A percentile compares a stretch with the other conserved stretches of the same genome.
Conservation (phyloP, 1,140 invertebrate genomes). For the Drosophila murphyi region DNA sequence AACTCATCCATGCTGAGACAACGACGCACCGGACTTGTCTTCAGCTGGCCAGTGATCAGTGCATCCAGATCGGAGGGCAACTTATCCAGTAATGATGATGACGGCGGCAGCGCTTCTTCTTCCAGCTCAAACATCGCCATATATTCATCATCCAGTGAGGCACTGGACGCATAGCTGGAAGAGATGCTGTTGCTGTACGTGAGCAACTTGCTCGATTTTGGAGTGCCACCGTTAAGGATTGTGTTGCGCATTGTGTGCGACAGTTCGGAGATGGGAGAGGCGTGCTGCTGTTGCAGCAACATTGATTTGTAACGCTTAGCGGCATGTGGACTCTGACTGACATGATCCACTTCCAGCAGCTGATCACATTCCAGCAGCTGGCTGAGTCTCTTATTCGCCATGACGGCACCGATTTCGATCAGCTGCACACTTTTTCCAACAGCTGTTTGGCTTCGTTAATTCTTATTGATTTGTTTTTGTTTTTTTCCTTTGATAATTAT, state of each 20-base stretch:
- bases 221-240: slow-evolving; percentile 47
- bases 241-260: slow-evolving; percentile 51
- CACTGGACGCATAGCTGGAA: slow-evolving; percentile 85
- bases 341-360: neutral
- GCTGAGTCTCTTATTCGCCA: slow-evolving; percentile 32
- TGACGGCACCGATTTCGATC: slow-evolving; percentile 3
- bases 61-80: slow-evolving; percentile 80
- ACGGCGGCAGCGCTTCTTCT: slow-evolving; percentile 36
- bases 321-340: neutral
- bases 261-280: slow-evolving; percentile 67
- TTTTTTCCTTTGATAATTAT: neutral
- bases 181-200: slow-evolving; percentile 84
- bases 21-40: slow-evolving; percentile 61
- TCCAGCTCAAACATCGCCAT: slow-evolving; percentile 88
- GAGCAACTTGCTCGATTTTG: slow-evolving; percentile 54
- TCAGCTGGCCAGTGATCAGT: slow-evolving; percentile 65
- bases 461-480: neutral
- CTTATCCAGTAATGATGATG: slow-evolving; percentile 31
- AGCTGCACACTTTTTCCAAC: neutral
- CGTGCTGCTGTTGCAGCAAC: neutral
- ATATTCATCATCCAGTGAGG: slow-evolving; percentile 88
- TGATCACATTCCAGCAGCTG: slow-evolving; percentile 15
- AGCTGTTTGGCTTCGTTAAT: neutral
- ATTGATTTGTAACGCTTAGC: slow-evolving; percentile 37
- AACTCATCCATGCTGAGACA: slow-evolving; percentile 73